phyloP scores from a whole-genome alignment of 2,113 vertebrate species.

The Pachycephala philippinensis region DNA sequence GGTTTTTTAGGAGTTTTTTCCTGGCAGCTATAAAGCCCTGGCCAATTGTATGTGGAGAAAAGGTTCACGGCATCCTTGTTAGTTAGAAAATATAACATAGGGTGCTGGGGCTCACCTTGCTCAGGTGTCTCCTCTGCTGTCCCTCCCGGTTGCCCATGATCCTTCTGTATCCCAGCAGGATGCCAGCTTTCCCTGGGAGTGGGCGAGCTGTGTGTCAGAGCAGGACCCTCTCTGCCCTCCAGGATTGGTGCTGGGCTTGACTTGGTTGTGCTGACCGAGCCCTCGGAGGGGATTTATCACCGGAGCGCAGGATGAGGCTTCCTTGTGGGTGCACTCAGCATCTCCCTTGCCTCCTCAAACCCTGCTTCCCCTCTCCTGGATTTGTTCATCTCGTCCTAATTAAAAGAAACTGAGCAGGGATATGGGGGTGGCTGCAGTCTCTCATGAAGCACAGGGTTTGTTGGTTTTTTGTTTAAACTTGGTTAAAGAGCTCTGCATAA shows the following conservation, averaged over 20 bases:
- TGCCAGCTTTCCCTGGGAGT: background rate
- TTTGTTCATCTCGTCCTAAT: background rate
- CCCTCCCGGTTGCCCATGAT: background rate
- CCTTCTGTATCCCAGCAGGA: background rate
- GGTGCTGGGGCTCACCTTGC: background rate
- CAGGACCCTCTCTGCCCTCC: background rate
- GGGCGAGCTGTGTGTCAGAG: background rate
- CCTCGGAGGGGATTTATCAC: background rate
- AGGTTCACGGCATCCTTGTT: background rate
- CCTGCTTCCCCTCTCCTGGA: background rate
- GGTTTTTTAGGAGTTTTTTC: background rate
- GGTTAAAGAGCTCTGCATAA: background rate
- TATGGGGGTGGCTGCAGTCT: background rate
- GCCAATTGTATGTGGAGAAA: background rate
- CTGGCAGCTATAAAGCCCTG: background rate
- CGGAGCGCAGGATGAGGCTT: background rate
- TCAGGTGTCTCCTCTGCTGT: background rate
- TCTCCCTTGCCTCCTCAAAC: background rate
- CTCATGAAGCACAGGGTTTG: background rate
- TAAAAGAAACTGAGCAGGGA: background rate
- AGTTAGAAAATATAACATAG: background rate
- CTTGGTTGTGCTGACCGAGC: accelerated
- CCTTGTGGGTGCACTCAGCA: background rate
- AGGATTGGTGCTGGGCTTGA: background rate
- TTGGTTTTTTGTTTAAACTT: background rate